These are phyloP conservation scores for Drosophila mercatorum DNA, from an alignment of 2,888 invertebrate genomes.

Conservation along the genomic window DNA sequence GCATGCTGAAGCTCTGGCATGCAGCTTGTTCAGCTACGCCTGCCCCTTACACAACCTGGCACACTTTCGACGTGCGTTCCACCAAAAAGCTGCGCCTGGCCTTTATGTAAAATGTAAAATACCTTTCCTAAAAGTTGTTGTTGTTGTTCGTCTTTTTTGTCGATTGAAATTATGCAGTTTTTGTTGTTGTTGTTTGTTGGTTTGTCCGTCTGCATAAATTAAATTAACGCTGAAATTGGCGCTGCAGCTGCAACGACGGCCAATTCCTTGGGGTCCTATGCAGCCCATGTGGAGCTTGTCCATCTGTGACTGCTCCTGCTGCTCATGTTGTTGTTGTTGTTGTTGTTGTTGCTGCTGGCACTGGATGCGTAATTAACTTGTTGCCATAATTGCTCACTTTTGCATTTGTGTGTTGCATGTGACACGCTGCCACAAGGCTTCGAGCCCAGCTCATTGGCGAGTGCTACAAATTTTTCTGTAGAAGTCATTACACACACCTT, in stretches of 20 bases:
- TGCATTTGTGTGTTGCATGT: slow-evolving; percentile 68
- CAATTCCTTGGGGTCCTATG: slow-evolving; percentile 45
- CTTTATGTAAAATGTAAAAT: slow-evolving; percentile 48
- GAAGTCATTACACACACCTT: slow-evolving; percentile 54
- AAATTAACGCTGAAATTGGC: slow-evolving; percentile 55
- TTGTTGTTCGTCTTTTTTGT: slow-evolving; percentile 16
- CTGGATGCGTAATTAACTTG: slow-evolving; percentile 75
- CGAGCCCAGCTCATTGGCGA: slow-evolving; percentile 38
- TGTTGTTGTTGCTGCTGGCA: slow-evolving; percentile 12
- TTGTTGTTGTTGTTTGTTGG: slow-evolving; percentile 27
- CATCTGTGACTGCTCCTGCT: slow-evolving; percentile 25
- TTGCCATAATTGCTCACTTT: slow-evolving; percentile 81
- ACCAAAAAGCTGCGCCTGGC: slow-evolving; percentile 21
- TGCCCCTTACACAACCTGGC: slow-evolving; percentile 35
- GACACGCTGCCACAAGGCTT: slow-evolving; percentile 47
- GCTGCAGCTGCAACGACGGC: slow-evolving; percentile 39
- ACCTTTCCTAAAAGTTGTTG: slow-evolving; percentile 35
- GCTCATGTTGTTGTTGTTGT: background rate
- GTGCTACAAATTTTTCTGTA: slow-evolving; percentile 44
- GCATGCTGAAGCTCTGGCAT: slow-evolving; percentile 23
- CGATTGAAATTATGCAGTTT: slow-evolving; percentile 44
- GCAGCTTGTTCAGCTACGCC: slow-evolving; percentile 8
- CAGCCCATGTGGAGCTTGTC: slow-evolving; percentile 31
- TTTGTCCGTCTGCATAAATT: slow-evolving; percentile 64
- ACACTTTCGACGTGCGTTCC: slow-evolving; percentile 45